Base-by-base conservation (phyloP, 2,888 invertebrate genomes). In the Drosophila kuntzei region DNA sequence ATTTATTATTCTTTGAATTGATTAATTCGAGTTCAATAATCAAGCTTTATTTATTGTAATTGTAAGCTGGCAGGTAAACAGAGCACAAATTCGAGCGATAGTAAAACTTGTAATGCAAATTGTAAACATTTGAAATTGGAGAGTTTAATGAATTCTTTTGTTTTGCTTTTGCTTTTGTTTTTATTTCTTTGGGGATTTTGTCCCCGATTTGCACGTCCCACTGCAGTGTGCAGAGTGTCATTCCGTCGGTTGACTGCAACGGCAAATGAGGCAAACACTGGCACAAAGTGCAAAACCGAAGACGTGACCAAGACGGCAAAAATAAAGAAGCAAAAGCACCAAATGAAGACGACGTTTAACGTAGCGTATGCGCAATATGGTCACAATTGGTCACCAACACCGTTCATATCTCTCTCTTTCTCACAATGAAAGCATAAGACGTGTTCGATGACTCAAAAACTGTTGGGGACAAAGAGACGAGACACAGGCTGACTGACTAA, bases 241-340 rank as follows among this genome's bases (percentile, higher is more conserved):
- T 18, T 12, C 43, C 3, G 25, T 29, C 49, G 67, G 22, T 67
- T 41, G 55, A 69, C 18, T 55, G 68, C 71, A 53, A 41, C 47
- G 54, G 18, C 77, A 71, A 77, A 75, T 77, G 75, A 60, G 66
- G 78, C 61, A 61, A 57, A 46, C 20, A 64, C 39, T 46, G 59
- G 65, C 77, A 61, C 59, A 74, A 74, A 81, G 78, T 87, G 87
- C 81, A 84, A 53, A 66, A 61, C 55, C 49, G 44, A 77, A 87
- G 88, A 82, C 81, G 81, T 82, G 81, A 87, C 81, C 82, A 81
- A 82, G 85, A 72, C 79, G 63, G 39, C 64, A 61, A 55, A 75
- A 51, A 51, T 2, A 14, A 27, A 11, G 27, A 12, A 54, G 59
- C 39, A 11, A 55, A 2, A 27, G 25, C 32, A 41, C 16, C 11